These are phyloP conservation scores for Amblyjoppa fuscipennis DNA, from an alignment of 2,888 invertebrate genomes.

Conservation along the genomic window DNA sequence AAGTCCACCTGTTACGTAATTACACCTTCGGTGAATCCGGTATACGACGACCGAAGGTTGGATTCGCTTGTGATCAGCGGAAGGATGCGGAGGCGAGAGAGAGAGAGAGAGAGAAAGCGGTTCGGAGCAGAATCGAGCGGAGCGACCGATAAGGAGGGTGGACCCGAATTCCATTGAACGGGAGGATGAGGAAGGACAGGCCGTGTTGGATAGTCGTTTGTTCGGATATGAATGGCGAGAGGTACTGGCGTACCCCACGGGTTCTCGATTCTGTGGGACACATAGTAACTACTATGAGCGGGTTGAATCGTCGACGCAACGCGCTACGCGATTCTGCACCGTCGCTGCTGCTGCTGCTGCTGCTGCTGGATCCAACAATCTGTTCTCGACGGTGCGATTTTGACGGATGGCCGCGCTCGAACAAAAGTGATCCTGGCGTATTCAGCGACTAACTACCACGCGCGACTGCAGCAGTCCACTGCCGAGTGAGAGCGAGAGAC, in stretches of 20 bases:
- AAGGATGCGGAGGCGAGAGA: background rate
- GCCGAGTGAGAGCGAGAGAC: constrained; percentile 22
- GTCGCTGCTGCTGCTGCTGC: background rate
- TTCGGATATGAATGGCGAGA: constrained; percentile 49
- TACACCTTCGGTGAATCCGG: constrained; percentile 5
- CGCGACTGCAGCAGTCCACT: constrained; percentile 50
- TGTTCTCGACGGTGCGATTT: constrained; percentile 72
- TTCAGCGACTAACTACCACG: constrained; percentile 69
- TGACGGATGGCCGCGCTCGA: constrained; percentile 74
- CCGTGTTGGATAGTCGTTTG: constrained; percentile 42
- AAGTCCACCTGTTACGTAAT: constrained; percentile 43
- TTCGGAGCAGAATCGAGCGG: constrained; percentile 15
- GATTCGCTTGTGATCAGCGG: background rate
- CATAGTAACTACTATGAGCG: constrained; percentile 43
- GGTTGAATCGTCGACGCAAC: constrained; percentile 60
- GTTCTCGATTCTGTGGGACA: constrained; percentile 29
- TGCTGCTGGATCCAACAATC: constrained; percentile 60
- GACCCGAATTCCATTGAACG: constrained; percentile 48
- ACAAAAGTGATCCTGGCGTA: constrained; percentile 76
- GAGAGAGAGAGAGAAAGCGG: background rate
- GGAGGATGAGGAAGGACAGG: constrained; percentile 6
- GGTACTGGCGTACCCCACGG: constrained; percentile 36
- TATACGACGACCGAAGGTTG: background rate
- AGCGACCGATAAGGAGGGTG: constrained; percentile 38
- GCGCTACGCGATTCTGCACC: constrained; percentile 46